Base-by-base conservation (phyloP, 2,113 vertebrate species). In the Cyprinodon brontotheroides region DNA sequence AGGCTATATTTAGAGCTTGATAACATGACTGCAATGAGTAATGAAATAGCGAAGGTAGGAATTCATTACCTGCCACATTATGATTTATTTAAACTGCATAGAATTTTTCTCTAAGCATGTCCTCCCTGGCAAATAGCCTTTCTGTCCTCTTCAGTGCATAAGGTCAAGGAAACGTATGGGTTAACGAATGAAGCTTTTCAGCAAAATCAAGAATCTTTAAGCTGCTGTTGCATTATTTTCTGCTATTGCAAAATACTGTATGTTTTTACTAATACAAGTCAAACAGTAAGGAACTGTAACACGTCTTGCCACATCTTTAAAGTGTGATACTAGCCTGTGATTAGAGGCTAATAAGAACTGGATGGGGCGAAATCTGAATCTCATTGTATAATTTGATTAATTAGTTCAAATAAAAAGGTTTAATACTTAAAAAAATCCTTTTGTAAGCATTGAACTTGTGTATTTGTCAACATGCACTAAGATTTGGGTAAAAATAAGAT, bases 1-100 rank as follows among this genome's bases (percentile, higher is more conserved):
- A 91, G 88, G 84, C 88, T 95, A 95, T 93, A 95, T 95, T 94
- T 94, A 92, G 94, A 83, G 77, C 67, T 87, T 88, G 85, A 93
- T 92, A 93, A 87, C 89, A 78, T 82, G 72, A 82, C 79, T 70
- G 89, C 72, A 80, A 50, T 84, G 92, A 92, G 85, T 92, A 94
- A 94, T 95, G 93, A 89, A 93, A 92, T 73, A 66, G 84, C 37
- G 43, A 77, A 86, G 81, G 81, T 84, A 82, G 78, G 90, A 89
- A 93, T 92, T 94, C 91, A 95, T 95, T 94, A 94, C 86, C 82
- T 89, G 89, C 90, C 61, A 74, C 90, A 93, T 95, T 92, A 94
- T 92, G 90, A 94, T 94, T 94, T 93, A 94, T 94, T 95, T 93
- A 93, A 93, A 93, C 83, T 87, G 86, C 67, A 80, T 78, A 80